These are phyloP conservation scores for Leptopilina myrica DNA, from an alignment of 2,888 invertebrate species.

Conservation along the genomic window DNA sequence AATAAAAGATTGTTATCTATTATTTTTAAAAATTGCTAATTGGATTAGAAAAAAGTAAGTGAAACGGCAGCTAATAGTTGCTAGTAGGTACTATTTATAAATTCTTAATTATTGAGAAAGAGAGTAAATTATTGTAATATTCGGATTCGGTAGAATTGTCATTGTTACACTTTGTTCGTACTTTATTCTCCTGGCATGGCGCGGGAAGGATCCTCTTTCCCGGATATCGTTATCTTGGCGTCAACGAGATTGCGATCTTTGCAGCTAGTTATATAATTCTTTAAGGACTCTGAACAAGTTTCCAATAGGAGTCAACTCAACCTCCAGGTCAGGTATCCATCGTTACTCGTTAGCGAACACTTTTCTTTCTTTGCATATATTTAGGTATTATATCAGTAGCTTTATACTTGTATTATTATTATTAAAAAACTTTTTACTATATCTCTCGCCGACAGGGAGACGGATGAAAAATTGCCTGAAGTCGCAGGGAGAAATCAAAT, in stretches of 20 bases:
- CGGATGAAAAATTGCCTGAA: not conserved
- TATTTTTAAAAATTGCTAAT: no score
- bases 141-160: no score
- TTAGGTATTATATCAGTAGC: no score
- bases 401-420: no score
- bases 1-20: no score
- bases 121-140: no score
- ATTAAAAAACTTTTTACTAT: not conserved
- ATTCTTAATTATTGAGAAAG: no score
- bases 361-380: not conserved
- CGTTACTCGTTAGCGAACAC: conserved; percentile 17
- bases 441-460: not conserved
- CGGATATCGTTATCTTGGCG: conserved; percentile 57
- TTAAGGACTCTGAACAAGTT: conserved; percentile 29
- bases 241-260: conserved; percentile 54
- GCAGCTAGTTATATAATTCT: conserved; percentile 33
- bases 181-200: conserved; percentile 50
- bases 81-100: no score
- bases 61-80: no score
- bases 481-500: conserved; percentile 22
- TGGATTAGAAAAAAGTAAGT: no score
- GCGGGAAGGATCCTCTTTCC: conserved; percentile 32
- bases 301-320: conserved; percentile 8
- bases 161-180: conserved; percentile 58
- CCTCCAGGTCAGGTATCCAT: conserved; percentile 21